These are phyloP conservation scores for Hyposmocoma kahamanoa DNA, from an alignment of 1,140 invertebrate genomes.

Conservation along the genomic window DNA sequence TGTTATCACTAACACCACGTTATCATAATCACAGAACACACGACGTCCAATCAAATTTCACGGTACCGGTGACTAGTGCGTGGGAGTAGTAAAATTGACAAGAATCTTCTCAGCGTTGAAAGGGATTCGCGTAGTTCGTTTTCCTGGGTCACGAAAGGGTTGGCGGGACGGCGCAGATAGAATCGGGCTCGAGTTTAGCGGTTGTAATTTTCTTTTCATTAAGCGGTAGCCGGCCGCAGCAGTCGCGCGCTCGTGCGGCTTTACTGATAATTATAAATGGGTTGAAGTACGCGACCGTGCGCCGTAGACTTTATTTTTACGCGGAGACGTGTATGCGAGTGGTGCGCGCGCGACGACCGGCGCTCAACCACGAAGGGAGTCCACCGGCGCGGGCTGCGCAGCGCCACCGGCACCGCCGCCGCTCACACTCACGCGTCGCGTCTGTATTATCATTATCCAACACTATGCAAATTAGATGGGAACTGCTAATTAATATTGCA, in stretches of 20 bases:
- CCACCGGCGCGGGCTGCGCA: slow-evolving; percentile 28
- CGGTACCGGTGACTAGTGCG: slow-evolving; percentile 41
- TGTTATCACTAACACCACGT: slow-evolving; percentile 50
- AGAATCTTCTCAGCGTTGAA: slow-evolving; percentile 20
- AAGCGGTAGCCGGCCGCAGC: slow-evolving; percentile 50
- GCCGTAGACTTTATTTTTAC: slow-evolving; percentile 69
- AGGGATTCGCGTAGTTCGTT: slow-evolving; percentile 26
- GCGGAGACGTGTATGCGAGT: slow-evolving; percentile 60
- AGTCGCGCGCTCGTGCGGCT: slow-evolving; percentile 60
- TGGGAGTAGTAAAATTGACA: slow-evolving; percentile 37
- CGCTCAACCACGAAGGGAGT: slow-evolving; percentile 41
- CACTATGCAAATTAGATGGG: slow-evolving; percentile 53
- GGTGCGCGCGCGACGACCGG: slow-evolving; percentile 44
- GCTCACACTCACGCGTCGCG: slow-evolving; percentile 18
- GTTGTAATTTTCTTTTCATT: slow-evolving; percentile 48
- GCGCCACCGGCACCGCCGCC: slow-evolving; percentile 27
- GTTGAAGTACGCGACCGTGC: slow-evolving; percentile 63
- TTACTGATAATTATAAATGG: slow-evolving; percentile 73
- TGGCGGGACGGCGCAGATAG: slow-evolving; percentile 14
- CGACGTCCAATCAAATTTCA: slow-evolving; percentile 30
- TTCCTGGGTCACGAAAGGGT: slow-evolving; percentile 30
- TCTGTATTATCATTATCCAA: slow-evolving; percentile 44
- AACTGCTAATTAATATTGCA: slow-evolving; percentile 66
- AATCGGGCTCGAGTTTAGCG: slow-evolving; percentile 27
- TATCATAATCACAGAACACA: slow-evolving; percentile 43